Base-by-base conservation (phyloP, 2,113 vertebrate genomes). In the Pimephales promelas region DNA sequence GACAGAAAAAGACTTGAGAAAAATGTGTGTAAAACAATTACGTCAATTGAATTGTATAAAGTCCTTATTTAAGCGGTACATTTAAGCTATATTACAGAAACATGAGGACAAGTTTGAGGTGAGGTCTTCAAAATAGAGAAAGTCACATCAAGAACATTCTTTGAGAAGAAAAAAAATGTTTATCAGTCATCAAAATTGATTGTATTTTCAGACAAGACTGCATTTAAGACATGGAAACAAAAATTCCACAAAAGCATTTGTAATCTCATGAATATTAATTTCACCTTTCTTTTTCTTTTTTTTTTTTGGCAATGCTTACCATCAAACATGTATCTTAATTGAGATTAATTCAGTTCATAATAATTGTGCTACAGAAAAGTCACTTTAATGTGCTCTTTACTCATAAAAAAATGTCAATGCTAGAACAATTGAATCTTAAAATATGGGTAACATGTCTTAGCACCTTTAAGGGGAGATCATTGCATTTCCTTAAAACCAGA, bases 391-490 rank as follows among this genome's bases (percentile, higher is more conserved):
- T 74, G 77, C 83, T 84, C 14, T 59, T 79, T 34, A 61, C 43
- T 57, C 18, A 52, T 62, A 20, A 54, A 71, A 77, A 56, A 2
- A 56, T n/a, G 6, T n/a, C 34, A 40, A 52, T 66, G n/a, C 45
- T 78, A 43, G 45, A 78, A 47, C 22, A 54, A 47, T 31, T 10
- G 24, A 28, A 20, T 36, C 72, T 16, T 14, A 13, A 20, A 66
- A 40, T 36, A 66, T 22, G 20, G 64, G 6, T 40, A 4, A 52
- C 56, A 84, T 78, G 49, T 83, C 61, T 71, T 18, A 24, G 83
- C 83, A 85, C 83, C 83, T 85, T 85, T 52, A 10, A 85, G 70
- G 2, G n/a, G 20, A 79, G 52, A 56, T 45, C 20, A 57, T 57
- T 78, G 74, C 62, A 74, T 71, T 77, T 54, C 61, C 31, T 75